Conservation (phyloP, 2,888 invertebrate genomes). For the Eustalomyia histrio region DNA sequence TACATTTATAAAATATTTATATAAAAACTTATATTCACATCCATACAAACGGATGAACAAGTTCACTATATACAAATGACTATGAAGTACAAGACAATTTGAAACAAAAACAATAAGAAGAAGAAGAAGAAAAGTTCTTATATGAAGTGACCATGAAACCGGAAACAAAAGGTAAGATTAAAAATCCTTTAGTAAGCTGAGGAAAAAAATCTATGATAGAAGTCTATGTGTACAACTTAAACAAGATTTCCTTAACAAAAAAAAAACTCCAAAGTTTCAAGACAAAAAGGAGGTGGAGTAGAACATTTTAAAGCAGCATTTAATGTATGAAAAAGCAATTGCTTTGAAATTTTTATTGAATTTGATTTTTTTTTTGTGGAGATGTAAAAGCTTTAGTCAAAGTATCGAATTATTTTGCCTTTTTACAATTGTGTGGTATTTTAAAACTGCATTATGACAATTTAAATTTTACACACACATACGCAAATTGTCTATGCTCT, state of each 20-base stretch:
- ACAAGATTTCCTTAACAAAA: neutral
- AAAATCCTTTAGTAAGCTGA: constrained; percentile 42
- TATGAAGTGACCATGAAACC: constrained; percentile 62
- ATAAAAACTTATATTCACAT: neutral
- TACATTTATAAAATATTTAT: neutral
- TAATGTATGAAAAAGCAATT: neutral
- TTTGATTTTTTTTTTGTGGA: constrained; percentile 22
- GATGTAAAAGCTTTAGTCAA: neutral
- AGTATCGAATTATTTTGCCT: neutral
- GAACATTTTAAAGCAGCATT: neutral
- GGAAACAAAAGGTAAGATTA: constrained; percentile 66
- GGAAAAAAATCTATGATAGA: neutral
- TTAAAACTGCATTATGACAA: constrained; percentile 28
- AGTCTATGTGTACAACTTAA: neutral
- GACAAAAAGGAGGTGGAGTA: neutral
- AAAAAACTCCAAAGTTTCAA: neutral
- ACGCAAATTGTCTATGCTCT: neutral
- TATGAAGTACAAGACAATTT: neutral
- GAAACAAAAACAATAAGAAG: neutral
- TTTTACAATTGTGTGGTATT: constrained; percentile 15
- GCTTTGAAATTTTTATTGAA: constrained; percentile 16
- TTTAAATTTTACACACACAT: constrained; percentile 7
- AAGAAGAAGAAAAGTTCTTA: neutral
- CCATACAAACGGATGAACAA: constrained; percentile 1
- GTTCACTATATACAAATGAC: constrained; percentile 9